Base-by-base conservation (phyloP, 1,140 invertebrate species). In the Coenobita brevimanus region DNA sequence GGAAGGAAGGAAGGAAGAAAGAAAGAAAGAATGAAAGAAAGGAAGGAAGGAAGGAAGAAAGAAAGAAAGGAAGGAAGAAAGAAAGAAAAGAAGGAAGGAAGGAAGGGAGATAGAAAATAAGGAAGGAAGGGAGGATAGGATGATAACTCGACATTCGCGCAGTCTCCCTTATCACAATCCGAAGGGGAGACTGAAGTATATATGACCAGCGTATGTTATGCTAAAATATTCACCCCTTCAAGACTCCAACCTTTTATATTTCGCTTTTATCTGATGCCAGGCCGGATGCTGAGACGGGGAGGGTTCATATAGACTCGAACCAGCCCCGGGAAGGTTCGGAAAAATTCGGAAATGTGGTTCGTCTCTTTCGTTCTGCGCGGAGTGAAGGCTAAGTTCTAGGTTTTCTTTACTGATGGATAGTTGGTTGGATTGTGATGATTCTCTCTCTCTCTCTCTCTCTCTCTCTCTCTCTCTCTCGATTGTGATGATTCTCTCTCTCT, bases 371-470 rank as follows among this genome's bases (percentile, higher is more conserved):
- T n/a, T n/a, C n/a, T n/a, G n/a, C n/a, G n/a, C n/a, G n/a, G n/a
- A n/a, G n/a, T n/a, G n/a, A n/a, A n/a, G n/a, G n/a, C n/a, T n/a
- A n/a, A n/a, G n/a, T n/a, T n/a, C n/a, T n/a, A n/a, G n/a, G n/a
- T n/a, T n/a, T n/a, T n/a, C n/a, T n/a, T n/a, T n/a, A n/a, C n/a
- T n/a, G n/a, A n/a, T n/a, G n/a, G n/a, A n/a, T n/a, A n/a, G n/a
- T n/a, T n/a, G n/a, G n/a, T n/a, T n/a, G n/a, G n/a, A n/a, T n/a
- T n/a, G n/a, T n/a, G n/a, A n/a, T n/a, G n/a, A 24, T 30, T 78
- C 33, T 78, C 33, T 43, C 75, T 43, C 41, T 78, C 41, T 78
- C 75, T 78, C 41, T 78, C 36, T 46, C 75, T 43, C 41, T 78
- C 41, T 78, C 75, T n/a, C n/a, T n/a, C n/a, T n/a, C n/a, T n/a